Base-by-base conservation (phyloP, 2,113 vertebrate genomes). In the Felis chaus region DNA sequence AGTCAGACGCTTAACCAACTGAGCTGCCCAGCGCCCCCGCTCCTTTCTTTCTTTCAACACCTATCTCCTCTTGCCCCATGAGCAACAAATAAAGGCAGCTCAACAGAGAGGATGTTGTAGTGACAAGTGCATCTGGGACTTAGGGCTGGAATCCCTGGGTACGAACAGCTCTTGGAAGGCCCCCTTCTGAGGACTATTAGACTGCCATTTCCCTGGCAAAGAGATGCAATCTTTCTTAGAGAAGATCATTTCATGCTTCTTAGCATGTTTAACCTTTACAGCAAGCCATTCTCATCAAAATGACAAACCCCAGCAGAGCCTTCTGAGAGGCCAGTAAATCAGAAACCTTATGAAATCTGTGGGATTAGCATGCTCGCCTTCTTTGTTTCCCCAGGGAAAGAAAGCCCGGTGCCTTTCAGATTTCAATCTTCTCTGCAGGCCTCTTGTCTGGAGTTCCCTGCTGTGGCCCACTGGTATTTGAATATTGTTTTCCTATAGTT, bases 211-310 rank as follows among this genome's bases (percentile, higher is more conserved):
- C 71, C 68, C 90, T 81, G 71, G 92, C 14, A 95, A 96, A 68
- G 33, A 65, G 91, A 90, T 81, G 23, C 19, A 66, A 53, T 98
- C 95, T 97, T 98, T 97, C 95, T 96, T 80, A 31, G 95, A 88
- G 96, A 97, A 98, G 96, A 98, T 94, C 33, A 95, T 98, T 98
- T 98, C 95, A 94, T 98, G 97, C 95, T 96, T 95, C 98, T 98
- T 97, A 98, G 96, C 94, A 95, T 97, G 65, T 96, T 98, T 97
- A 98, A 98, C 98, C 98, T 96, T 97, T 96, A 57, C 3, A 89
- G 88, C 87, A 92, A 97, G 84, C 48, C 94, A 57, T 97, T 97
- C 89, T 98, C 68, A 97, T 98, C 98, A 97, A 98, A 98, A 89
- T 97, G 97, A 94, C 95, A 98, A 88, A 97, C 89, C 97, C 76